Percentiles rank a stretch among this genome's conserved stretches.
These are phyloP conservation scores for Leptinotarsa texana DNA, from an alignment of 1,140 invertebrate genomes.

Conservation along the genomic window DNA sequence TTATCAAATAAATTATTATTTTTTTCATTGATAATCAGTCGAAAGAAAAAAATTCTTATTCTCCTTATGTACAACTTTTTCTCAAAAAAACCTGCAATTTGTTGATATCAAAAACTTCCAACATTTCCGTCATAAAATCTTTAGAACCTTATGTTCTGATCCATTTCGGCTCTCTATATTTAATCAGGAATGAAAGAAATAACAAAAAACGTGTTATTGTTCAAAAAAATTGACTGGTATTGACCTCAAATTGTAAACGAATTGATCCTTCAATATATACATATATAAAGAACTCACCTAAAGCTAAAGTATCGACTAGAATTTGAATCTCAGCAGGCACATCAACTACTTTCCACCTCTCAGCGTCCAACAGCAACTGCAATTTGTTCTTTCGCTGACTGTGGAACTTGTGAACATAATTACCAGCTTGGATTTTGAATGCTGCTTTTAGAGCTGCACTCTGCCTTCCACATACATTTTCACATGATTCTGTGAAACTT, in stretches of 20 bases:
- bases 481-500: constrained; percentile 75
- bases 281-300: constrained; percentile 44
- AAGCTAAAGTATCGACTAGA: constrained; percentile 75
- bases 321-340: constrained; percentile 85
- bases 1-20: too few relatives aligned
- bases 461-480: constrained; percentile 75
- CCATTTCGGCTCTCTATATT: neutral
- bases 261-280: neutral
- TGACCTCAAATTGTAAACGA: too few relatives aligned
- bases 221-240: neutral
- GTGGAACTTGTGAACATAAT: constrained; percentile 91
- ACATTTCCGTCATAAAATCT: too few relatives aligned
- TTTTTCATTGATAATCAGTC: too few relatives aligned
- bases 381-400: constrained; percentile 85
- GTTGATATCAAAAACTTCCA: too few relatives aligned
- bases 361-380: constrained; percentile 81
- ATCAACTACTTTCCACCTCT: constrained; percentile 93
- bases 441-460: constrained; percentile 81
- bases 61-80: too few relatives aligned
- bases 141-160: too few relatives aligned
- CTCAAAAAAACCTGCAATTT: neutral
- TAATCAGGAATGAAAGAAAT: neutral
- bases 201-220: neutral
- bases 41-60: too few relatives aligned
- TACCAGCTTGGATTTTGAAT: constrained; percentile 85